Evolutionary conservation across 2,888 invertebrate genomes (phyloP).

Genomic region (Neoascia interrupta): DNA sequence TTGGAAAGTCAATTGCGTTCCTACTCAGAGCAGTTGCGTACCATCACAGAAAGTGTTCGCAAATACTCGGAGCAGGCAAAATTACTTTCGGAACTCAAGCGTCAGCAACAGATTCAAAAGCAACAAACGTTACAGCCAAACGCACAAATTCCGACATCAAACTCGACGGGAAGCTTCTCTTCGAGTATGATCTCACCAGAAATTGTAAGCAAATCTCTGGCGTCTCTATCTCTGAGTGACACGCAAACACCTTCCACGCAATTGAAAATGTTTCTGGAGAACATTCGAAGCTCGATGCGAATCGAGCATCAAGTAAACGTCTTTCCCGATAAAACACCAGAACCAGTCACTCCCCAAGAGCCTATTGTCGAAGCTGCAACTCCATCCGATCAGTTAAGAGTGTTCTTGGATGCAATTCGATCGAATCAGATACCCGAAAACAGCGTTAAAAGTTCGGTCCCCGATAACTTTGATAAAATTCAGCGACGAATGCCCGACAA

Average conservation of each 20-base stretch:
- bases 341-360: conserved; percentile 57
- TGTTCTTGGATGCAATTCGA: conserved; percentile 79
- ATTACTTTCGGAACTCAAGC: conserved; percentile 78
- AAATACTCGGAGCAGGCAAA: conserved; percentile 80
- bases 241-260: conserved; percentile 79
- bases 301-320: conserved; percentile 76
- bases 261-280: conserved; percentile 77
- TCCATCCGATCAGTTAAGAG: conserved; percentile 79
- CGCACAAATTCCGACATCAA: conserved; percentile 70
- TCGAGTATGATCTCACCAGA: conserved; percentile 77
- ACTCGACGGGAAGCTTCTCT: conserved; percentile 73
- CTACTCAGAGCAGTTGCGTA: conserved; percentile 78
- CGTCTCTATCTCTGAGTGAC: conserved; percentile 75
- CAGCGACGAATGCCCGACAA: background rate
- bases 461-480: conserved; percentile 27
- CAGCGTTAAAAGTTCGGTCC: conserved; percentile 72
- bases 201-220: conserved; percentile 77
- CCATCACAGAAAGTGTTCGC: conserved; percentile 79
- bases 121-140: conserved; percentile 71
- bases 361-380: conserved; percentile 74
- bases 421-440: conserved; percentile 78
- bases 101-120: conserved; percentile 77
- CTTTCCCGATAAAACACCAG: conserved; percentile 75
- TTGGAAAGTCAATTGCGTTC: conserved; percentile 79
- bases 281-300: conserved; percentile 79